These are phyloP conservation scores for Hypena proboscidalis DNA, from an alignment of 2,888 invertebrate species.

Conservation along the genomic window DNA sequence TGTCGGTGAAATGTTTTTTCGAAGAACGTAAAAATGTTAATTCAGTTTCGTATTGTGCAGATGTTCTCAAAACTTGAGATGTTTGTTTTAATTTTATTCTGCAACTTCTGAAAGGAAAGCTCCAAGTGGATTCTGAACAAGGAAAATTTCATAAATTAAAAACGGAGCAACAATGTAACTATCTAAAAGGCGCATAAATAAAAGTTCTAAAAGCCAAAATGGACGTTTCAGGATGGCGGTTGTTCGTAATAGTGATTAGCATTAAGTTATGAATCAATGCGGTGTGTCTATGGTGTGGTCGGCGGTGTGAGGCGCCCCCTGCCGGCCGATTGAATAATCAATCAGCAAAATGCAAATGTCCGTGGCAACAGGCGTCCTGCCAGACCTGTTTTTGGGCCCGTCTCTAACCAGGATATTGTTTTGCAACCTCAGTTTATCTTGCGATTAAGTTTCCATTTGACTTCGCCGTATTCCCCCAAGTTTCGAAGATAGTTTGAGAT, in stretches of 20 bases:
- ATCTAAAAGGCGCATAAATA: background rate
- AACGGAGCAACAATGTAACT: background rate
- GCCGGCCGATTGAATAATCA: conserved; percentile 80
- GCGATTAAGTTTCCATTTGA: conserved; percentile 28
- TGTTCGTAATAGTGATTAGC: conserved; percentile 53
- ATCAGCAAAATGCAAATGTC: conserved; percentile 78
- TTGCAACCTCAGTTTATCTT: conserved; percentile 26
- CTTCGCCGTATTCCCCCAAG: conserved; percentile 10
- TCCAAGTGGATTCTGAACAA: conserved; percentile 18
- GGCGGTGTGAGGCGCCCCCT: conserved; percentile 43
- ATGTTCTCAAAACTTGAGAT: conserved; percentile 23
- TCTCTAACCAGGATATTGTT: conserved; percentile 32
- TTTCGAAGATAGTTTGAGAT: conserved; percentile 7
- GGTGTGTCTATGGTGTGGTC: conserved; percentile 56
- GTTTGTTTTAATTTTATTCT: conserved; percentile 45
- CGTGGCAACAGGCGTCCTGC: conserved; percentile 69
- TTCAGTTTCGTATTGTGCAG: conserved; percentile 18
- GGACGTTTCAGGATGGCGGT: background rate
- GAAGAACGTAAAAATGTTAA: conserved; percentile 16
- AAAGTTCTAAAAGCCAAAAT: background rate
- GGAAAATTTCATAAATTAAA: conserved; percentile 11
- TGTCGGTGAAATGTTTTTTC: background rate
- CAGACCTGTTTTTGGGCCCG: conserved; percentile 47
- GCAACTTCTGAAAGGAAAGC: conserved; percentile 25
- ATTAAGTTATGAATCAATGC: conserved; percentile 73